Evolutionary conservation across 2,797 vertebrate genomes (phyloP), one percentile per base, ranked within the genome.

Genomic region (Rhinoraja longicauda): DNA sequence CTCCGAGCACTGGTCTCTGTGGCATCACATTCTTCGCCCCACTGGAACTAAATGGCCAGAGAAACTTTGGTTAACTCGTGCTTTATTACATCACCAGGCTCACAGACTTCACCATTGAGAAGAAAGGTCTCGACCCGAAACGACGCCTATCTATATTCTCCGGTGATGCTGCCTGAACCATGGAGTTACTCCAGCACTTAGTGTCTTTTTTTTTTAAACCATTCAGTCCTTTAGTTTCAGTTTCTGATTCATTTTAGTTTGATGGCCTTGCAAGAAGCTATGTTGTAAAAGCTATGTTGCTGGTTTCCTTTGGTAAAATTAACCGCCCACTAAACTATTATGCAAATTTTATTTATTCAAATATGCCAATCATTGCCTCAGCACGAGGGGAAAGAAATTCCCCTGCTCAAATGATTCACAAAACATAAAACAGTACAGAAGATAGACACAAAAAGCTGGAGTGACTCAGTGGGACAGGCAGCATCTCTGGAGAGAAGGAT

Each of bases 1-100:
- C 36, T 93, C 0, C 92, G 88, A 6, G 10, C 93, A 93, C 88
- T 36, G 91, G 93, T 96, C 36, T 1, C 95, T 94, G 94, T 73
- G 94, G 95, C 94, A 82, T 95, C 94, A 94, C 8, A 0, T 93
- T 94, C 0, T 4, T n/a, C 92, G 64, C 17, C 5, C 95, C 95
- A 95, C 93, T 64, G 93, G 93, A 10, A 24, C 93, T 2, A 59
- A 93, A 94, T 93, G 94, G 94, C 77, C 93, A 75, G 45, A 26
- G 81, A 1, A 78, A 90, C 84, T 93, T 93, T 88, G 93, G 93
- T 4, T 90, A 39, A 90, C 32, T 26, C 72, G 10, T 67, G n/a
- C 64, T 39, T 24, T 39, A 12, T 24, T 90, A 24, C 70, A 39
- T 45, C 88, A 10, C 93, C 93, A 93, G 77, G 15, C 73, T 77